phyloP scores from a whole-genome alignment of 1,140 invertebrate species.

The Penaeus vannamei region DNA sequence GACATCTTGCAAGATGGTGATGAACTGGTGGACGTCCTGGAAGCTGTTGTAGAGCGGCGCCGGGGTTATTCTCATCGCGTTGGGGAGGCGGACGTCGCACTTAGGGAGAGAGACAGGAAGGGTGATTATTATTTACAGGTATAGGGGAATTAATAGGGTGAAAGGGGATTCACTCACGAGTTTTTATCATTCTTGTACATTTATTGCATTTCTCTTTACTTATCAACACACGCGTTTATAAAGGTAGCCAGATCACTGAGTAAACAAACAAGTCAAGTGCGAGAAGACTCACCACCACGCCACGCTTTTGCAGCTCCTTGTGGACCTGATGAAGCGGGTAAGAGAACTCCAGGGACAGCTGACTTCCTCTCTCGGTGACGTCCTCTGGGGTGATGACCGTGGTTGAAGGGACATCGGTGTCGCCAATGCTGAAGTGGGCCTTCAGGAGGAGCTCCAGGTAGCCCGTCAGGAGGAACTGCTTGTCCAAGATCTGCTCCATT shows the following conservation, averaged over 20 bases:
- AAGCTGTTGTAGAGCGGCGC: constrained; percentile 77
- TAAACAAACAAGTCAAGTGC: background rate
- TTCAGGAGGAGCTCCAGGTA: constrained; percentile 74
- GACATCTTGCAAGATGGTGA: constrained; percentile 69
- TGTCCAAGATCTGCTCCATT: constrained; percentile 73
- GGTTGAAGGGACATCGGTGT: constrained; percentile 69
- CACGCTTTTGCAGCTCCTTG: constrained; percentile 73
- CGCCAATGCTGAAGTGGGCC: constrained; percentile 32
- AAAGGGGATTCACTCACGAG: background rate
- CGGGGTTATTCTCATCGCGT: constrained; percentile 75
- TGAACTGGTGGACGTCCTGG: constrained; percentile 73
- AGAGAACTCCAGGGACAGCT: constrained; percentile 74
- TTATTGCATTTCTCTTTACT: background rate
- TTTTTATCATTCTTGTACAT: background rate
- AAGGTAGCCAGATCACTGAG: background rate
- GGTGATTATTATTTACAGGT: background rate
- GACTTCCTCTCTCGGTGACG: constrained; percentile 75
- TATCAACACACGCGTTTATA: background rate
- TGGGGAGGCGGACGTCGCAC: constrained; percentile 76
- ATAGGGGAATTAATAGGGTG: background rate
- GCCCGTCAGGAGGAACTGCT: constrained; percentile 76
- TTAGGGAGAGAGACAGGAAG: constrained; percentile 66
- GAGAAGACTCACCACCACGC: constrained; percentile 74
- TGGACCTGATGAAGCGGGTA: constrained; percentile 72
- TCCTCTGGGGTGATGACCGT: constrained; percentile 76